These are phyloP conservation scores for Cylloceria caligata DNA, from an alignment of 2,888 invertebrate species.

Conservation along the genomic window DNA sequence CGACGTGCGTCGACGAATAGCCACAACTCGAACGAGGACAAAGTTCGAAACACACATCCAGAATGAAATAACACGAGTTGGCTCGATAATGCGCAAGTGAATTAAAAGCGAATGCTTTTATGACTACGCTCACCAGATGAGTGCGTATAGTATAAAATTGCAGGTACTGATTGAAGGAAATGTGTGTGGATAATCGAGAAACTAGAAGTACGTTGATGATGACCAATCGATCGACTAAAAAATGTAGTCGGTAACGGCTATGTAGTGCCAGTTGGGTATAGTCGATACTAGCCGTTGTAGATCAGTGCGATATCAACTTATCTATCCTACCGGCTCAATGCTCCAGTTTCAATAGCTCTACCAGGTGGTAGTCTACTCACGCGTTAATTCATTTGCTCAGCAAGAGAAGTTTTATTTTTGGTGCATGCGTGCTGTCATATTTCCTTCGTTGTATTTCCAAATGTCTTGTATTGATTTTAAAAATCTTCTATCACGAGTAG, in stretches of 20 bases:
- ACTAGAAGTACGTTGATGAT: background rate
- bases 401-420: background rate
- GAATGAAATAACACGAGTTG: constrained; percentile 17
- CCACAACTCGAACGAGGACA: background rate
- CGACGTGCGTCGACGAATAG: constrained; percentile 9
- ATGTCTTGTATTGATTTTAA: background rate
- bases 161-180: background rate
- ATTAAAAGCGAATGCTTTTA: constrained; percentile 4
- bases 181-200: background rate
- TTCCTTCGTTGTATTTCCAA: background rate
- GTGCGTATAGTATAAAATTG: background rate
- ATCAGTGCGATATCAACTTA: constrained; percentile 63
- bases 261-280: background rate
- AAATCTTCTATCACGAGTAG: background rate
- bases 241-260: constrained; percentile 11
- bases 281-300: constrained; percentile 45
- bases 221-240: background rate
- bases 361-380: constrained; percentile 20
- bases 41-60: constrained; percentile 3
- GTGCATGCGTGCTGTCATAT: background rate
- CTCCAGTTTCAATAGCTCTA: constrained; percentile 45
- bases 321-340: constrained; percentile 54
- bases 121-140: background rate
- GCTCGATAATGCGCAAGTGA: constrained; percentile 45
- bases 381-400: constrained; percentile 15